Evolutionary conservation across 1,140 invertebrate species (phyloP), one percentile per base, ranked within the genome.

Genomic region (Eumeta japonica): DNA sequence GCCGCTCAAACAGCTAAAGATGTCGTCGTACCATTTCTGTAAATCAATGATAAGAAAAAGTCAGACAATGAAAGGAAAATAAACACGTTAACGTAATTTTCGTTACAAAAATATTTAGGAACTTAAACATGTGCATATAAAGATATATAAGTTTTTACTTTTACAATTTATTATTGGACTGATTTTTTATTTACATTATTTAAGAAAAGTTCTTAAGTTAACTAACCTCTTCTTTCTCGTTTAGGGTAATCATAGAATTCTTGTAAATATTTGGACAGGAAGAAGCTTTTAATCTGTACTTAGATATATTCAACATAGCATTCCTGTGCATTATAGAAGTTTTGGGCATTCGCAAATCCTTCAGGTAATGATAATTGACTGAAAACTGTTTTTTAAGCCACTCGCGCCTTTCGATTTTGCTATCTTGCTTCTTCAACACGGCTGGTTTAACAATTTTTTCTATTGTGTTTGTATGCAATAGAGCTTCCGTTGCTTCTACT

Each of bases 251-350:
- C 84, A 92, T 92, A 1, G 90, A 92, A 58, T 92, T 92, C 47
- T 87, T 81, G 59, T 90, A 92, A 54, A 94, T 93, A 68, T 94
- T 86, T 1, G 91, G 90, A 67, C 90, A 93, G 12, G 90, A 92
- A 0, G 89, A 92, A 5, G 90, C 90, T 30, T 89, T 80, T 38
- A 93, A 70, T 31, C 86, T 80, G 64, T 94, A 94, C 37, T 86
- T 81, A 41, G 85, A 83, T 35, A 88, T 83, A 62, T 89, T 89
- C 16, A 91, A 66, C 68, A 89, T 87, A 1, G 88, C 89, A 28
- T 87, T 88, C 43, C 91, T 82, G 64, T 90, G 88, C 55, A 88
- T 89, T 43, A 93, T 82, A 0, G 87, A 89, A 60, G 89, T 87
- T 41, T 87, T 80, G 45, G 88, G 87, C 36, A 89, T 80, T 52